These are phyloP conservation scores for Apostichopus leukothele DNA, from an alignment of 53 echinoderm and acorn worm genomes.

Conservation along the genomic window DNA sequence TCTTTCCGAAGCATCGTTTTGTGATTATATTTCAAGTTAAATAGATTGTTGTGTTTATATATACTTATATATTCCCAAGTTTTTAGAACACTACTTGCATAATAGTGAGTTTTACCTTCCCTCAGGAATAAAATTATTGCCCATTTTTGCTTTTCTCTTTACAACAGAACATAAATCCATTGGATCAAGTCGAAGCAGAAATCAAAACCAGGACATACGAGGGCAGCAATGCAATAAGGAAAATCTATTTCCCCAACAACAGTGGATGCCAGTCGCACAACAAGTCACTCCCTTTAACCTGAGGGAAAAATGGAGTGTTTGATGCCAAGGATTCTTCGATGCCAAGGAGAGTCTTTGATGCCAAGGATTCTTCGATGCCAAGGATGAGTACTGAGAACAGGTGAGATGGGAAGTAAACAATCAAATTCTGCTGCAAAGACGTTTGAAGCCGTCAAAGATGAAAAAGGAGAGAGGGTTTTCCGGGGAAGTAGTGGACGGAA, in stretches of 20 bases:
- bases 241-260: constrained; percentile 55
- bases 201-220: constrained; percentile 62
- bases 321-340: not conserved
- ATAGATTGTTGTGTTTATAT: no score
- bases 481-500: no score
- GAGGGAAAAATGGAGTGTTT: not conserved
- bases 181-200: constrained; percentile 46
- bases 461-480: no score
- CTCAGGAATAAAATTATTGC: no score
- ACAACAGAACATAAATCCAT: not conserved
- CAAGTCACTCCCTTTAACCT: not conserved
- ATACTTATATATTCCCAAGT: no score
- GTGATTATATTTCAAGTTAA: no score
- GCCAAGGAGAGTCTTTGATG: not conserved
- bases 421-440: no score
- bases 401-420: not conserved
- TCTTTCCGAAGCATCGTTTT: no score
- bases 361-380: not conserved
- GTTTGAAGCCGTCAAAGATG: no score
- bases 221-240: constrained; percentile 66
- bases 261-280: not conserved
- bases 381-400: not conserved
- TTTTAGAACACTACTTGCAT: no score
- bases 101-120: no score
- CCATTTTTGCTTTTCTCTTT: not conserved